phyloP scores from a whole-genome alignment of 2,888 invertebrate genomes.

The Autographa gamma region DNA sequence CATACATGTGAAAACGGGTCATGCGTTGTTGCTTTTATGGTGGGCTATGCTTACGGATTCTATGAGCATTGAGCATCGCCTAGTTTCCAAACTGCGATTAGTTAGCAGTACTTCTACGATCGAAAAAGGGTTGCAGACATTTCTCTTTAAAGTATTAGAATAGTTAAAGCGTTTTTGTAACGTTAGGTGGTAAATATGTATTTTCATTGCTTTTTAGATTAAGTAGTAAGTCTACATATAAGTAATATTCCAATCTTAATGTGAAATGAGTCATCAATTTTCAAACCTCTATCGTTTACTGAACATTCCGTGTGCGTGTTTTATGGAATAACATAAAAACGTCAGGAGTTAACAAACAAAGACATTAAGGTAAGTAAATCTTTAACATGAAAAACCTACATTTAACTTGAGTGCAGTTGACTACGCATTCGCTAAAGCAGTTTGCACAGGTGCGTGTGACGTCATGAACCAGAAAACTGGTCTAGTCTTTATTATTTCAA shows the following conservation, averaged over 20 bases:
- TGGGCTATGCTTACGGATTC: constrained; percentile 67
- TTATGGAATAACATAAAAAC: constrained; percentile 15
- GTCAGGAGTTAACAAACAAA: constrained; percentile 48
- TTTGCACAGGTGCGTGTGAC: constrained; percentile 71
- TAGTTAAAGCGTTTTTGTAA: constrained; percentile 24
- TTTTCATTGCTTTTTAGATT: constrained; percentile 31
- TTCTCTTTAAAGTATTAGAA: constrained; percentile 36
- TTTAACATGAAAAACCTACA: constrained; percentile 28
- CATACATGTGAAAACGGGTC: constrained; percentile 83
- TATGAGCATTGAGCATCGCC: constrained; percentile 67
- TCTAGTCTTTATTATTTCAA: constrained; percentile 49
- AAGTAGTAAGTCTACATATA: constrained; percentile 16
- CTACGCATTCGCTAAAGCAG: constrained; percentile 62
- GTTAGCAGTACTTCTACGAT: constrained; percentile 52
- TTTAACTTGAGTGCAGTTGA: constrained; percentile 52
- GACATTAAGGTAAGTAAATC: constrained; percentile 42
- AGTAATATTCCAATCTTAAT: constrained; percentile 38
- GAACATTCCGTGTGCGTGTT: constrained; percentile 18
- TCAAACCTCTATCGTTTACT: constrained; percentile 22
- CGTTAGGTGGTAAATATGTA: constrained; percentile 28
- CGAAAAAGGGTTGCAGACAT: constrained; percentile 42
- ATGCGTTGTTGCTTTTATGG: constrained; percentile 71
- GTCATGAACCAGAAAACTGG: constrained; percentile 61
- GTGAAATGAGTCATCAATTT: constrained; percentile 21
- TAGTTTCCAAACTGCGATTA: constrained; percentile 61